Evolutionary conservation across 2,113 vertebrate genomes (phyloP).

Genomic region (Donacobius atricapilla): DNA sequence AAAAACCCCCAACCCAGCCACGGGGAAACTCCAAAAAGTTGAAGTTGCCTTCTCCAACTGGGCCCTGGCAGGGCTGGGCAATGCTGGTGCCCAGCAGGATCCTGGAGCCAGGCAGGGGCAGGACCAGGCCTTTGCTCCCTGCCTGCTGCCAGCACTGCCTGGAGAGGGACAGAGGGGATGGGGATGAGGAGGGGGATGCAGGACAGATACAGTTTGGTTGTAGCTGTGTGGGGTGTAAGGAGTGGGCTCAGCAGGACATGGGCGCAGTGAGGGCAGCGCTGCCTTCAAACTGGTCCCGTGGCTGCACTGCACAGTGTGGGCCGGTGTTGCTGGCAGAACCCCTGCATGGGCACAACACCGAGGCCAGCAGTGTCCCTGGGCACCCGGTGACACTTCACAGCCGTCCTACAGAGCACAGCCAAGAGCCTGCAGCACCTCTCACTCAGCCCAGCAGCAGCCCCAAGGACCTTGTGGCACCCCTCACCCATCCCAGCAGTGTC

Average conservation of each 20-base stretch:
- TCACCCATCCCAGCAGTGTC: background rate
- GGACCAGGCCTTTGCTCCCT: background rate
- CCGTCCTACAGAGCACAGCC: background rate
- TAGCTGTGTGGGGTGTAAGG: background rate
- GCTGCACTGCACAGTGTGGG: background rate
- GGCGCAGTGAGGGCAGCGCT: fast-evolving
- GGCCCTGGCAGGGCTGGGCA: background rate
- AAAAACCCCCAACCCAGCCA: background rate
- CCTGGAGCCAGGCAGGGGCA: background rate
- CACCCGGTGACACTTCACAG: background rate
- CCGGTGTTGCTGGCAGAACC: background rate
- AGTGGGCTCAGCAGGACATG: background rate
- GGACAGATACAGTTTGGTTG: background rate
- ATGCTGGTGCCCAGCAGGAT: background rate
- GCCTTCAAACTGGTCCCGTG: fast-evolving
- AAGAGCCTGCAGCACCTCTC: background rate
- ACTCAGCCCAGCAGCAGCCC: background rate
- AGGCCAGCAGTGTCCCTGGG: background rate
- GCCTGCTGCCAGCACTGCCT: background rate
- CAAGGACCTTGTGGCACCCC: background rate
- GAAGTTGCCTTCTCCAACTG: background rate
- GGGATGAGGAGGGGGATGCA: fast-evolving
- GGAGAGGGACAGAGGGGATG: background rate
- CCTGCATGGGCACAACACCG: fast-evolving
- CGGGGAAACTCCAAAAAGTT: background rate